Evolutionary conservation across 2,113 vertebrate genomes (phyloP), one percentile per base, ranked within the genome.

Genomic region (Sturnus vulgaris): DNA sequence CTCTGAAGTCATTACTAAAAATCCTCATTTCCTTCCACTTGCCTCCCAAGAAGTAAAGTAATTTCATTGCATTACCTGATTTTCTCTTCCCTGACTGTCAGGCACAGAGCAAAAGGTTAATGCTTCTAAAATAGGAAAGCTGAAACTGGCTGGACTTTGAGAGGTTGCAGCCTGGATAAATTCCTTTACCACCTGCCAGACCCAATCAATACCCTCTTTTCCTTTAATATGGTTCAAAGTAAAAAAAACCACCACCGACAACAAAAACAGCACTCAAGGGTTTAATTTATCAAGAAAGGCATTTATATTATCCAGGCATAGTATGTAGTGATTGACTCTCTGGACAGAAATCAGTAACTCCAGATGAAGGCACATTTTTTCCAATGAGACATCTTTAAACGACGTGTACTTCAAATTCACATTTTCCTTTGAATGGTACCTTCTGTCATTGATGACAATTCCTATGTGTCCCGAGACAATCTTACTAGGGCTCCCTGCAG

Each of bases 131-230:
- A 94, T 2, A 56, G 57, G 21, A 91, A 82, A 88, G 23, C 46
- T 82, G 57, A 91, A 85, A 85, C 37, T 60, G 53, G 16, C 59
- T 80, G 59, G 66, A 57, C 33, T 73, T 69, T 33, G 82, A 73
- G 68, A 82, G 42, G 60, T 66, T 90, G 66, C 63, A 88, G 33
- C 47, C 50, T 93, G 60, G 76, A 69, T 70, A 90, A 90, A 90
- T 42, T 86, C 66, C 35, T 94, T 94, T 94, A 61, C 49, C 71
- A 81, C 64, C 59, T 81, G 82, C 35, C 60, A 81, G 47, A 44
- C 73, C 33, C 0, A 80, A 86, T 88, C 71, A 88, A 86, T 63
- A 73, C 7, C 4, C 5, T 88, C 28, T 55, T 82, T 46, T 73
- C 23, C 28, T 90, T 86, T 92, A 55, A 47, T 47, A 88, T 8